These are phyloP conservation scores for Andrena cerasifolii DNA, from an alignment of 1,140 invertebrate species.

Conservation along the genomic window DNA sequence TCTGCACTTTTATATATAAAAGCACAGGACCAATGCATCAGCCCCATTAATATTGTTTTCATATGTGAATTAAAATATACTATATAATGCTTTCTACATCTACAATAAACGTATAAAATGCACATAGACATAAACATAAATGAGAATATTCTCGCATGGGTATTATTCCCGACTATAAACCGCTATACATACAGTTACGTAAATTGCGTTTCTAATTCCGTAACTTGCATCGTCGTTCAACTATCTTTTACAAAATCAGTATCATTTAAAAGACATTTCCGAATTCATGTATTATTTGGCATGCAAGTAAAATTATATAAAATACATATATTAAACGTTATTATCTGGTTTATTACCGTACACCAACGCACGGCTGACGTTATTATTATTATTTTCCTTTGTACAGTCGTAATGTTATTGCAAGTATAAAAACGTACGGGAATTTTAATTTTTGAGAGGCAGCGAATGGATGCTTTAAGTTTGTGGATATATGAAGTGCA, in stretches of 20 bases:
- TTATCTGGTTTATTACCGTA: constrained; percentile 22
- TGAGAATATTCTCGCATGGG: constrained; percentile 43
- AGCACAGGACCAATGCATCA: constrained; percentile 54
- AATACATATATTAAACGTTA: constrained; percentile 32
- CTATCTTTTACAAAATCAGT: constrained; percentile 29
- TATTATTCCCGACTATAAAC: constrained; percentile 53
- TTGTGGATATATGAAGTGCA: too few relatives aligned
- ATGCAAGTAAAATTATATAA: constrained; percentile 43
- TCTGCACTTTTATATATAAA: constrained; percentile 65
- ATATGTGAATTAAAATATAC: constrained; percentile 46
- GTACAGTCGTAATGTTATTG: too few relatives aligned
- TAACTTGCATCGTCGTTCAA: constrained; percentile 45
- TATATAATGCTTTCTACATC: constrained; percentile 56
- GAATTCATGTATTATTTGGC: constrained; percentile 50
- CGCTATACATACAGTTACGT: constrained; percentile 40
- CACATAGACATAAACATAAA: constrained; percentile 50
- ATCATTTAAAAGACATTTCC: constrained; percentile 41
- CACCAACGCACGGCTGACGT: background rate
- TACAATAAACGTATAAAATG: constrained; percentile 44
- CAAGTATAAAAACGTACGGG: too few relatives aligned
- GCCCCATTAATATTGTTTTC: constrained; percentile 57
- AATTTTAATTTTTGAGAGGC: too few relatives aligned
- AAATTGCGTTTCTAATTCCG: constrained; percentile 48
- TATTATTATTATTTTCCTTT: constrained; percentile 22
- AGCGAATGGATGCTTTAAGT: too few relatives aligned